Evolutionary conservation across 1,140 invertebrate species (phyloP).

Genomic region (Magallana gigas): DNA sequence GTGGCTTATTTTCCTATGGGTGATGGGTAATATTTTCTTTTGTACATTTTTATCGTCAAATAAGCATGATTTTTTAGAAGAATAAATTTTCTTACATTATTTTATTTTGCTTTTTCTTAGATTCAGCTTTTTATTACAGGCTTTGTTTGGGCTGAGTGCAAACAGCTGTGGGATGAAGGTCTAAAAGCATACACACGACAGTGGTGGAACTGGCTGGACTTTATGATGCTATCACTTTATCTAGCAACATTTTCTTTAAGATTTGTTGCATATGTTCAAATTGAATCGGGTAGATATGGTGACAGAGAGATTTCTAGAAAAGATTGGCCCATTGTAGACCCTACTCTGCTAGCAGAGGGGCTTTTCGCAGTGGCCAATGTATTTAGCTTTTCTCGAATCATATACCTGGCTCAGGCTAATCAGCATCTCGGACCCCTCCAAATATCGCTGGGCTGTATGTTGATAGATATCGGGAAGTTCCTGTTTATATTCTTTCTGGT

Average conservation of each 20-base stretch:
- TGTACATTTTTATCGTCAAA: not conserved
- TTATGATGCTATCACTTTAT: conserved; percentile 86
- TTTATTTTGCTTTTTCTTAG: not conserved
- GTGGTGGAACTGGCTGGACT: conserved; percentile 98
- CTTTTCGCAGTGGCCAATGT: conserved; percentile 79
- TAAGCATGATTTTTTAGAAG: not conserved
- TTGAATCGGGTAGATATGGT: conserved; percentile 74
- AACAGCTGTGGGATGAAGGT: conserved; percentile 91
- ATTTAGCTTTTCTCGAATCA: conserved; percentile 79
- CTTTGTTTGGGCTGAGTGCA: conserved; percentile 93
- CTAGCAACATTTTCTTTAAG: conserved; percentile 80
- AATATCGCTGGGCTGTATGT: conserved; percentile 82
- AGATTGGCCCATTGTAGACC: conserved; percentile 77
- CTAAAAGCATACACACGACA: conserved; percentile 94
- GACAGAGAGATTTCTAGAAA: conserved; percentile 68
- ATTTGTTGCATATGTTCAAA: conserved; percentile 74
- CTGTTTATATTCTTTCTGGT: conserved; percentile 82
- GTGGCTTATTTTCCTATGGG: conserved; percentile 94
- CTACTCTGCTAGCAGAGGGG: conserved; percentile 77
- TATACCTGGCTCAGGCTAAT: conserved; percentile 80
- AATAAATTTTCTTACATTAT: not conserved
- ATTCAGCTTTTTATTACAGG: conserved; percentile 81
- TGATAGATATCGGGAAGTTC: conserved; percentile 82
- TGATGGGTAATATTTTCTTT: conserved; percentile 78
- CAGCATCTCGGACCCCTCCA: conserved; percentile 80